A percentile compares a stretch with the other conserved stretches of the same genome.
Conservation (phyloP, 2,888 invertebrate species). For the Rhingia rostrata region DNA sequence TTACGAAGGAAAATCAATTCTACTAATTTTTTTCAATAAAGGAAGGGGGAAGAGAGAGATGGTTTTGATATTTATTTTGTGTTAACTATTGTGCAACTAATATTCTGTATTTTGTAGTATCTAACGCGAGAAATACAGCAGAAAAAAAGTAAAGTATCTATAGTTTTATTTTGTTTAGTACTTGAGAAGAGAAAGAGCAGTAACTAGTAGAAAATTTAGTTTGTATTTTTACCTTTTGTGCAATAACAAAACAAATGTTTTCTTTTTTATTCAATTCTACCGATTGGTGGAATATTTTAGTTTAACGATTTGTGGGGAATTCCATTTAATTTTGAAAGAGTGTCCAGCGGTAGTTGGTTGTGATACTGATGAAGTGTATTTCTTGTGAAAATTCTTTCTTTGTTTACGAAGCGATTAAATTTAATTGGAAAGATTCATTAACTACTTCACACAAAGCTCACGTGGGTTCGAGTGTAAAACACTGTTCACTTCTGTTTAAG, state of each 20-base stretch:
- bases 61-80: constrained; percentile 27
- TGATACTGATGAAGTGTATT: constrained; percentile 28
- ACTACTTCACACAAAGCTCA: constrained; percentile 48
- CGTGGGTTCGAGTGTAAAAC: constrained; percentile 50
- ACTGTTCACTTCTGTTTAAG: constrained; percentile 69
- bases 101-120: constrained; percentile 37
- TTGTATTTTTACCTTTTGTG: constrained; percentile 64
- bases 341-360: constrained; percentile 29
- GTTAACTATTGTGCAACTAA: constrained; percentile 56
- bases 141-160: constrained; percentile 66
- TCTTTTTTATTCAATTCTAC: constrained; percentile 29
- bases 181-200: constrained; percentile 65
- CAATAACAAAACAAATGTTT: constrained; percentile 31
- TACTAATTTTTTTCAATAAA: constrained; percentile 40
- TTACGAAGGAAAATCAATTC: constrained; percentile 68
- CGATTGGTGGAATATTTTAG: constrained; percentile 34
- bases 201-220: constrained; percentile 53
- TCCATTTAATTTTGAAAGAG: constrained; percentile 48
- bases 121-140: constrained; percentile 59
- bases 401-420: constrained; percentile 51
- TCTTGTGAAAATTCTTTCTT: constrained; percentile 15
- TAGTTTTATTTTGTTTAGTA: constrained; percentile 53
- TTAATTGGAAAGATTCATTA: constrained; percentile 51
- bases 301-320: constrained; percentile 34
- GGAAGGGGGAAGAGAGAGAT: constrained; percentile 38